Evolutionary conservation across 1,140 invertebrate genomes (phyloP).

Genomic region (Brachionus paranguensis): DNA sequence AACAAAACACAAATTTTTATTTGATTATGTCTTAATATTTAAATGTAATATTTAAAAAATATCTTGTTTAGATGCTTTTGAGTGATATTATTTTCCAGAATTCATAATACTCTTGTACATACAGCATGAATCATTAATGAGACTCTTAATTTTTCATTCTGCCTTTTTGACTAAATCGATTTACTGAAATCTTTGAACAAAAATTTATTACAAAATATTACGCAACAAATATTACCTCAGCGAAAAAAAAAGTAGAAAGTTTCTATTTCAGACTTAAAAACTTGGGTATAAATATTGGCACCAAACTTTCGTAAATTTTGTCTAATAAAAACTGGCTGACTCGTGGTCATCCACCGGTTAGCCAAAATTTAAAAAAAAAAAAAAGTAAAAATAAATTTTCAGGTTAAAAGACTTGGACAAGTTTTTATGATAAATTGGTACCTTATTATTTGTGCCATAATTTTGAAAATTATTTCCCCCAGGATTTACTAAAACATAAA

Average conservation of each 20-base stretch:
- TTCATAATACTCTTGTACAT: background rate
- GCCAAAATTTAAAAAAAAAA: background rate
- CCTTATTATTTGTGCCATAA: background rate
- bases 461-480: background rate
- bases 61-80: background rate
- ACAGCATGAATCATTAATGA: background rate
- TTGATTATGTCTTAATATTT: background rate
- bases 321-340: no score
- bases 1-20: background rate
- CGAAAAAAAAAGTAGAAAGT: background rate
- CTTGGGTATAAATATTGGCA: background rate
- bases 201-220: background rate
- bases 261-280: background rate
- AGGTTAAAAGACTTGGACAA: background rate
- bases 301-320: no score
- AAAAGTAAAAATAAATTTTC: background rate
- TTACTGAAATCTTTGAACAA: background rate
- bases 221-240: background rate
- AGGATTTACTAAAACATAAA: background rate
- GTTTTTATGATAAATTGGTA: background rate
- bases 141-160: background rate
- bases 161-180: background rate
- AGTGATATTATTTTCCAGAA: background rate
- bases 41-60: background rate
- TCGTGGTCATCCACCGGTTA: no score